A percentile compares a stretch with the other conserved stretches of the same genome.
phyloP scores from a whole-genome alignment of 2,797 vertebrate genomes.

The Coranthus polyacanthus region DNA sequence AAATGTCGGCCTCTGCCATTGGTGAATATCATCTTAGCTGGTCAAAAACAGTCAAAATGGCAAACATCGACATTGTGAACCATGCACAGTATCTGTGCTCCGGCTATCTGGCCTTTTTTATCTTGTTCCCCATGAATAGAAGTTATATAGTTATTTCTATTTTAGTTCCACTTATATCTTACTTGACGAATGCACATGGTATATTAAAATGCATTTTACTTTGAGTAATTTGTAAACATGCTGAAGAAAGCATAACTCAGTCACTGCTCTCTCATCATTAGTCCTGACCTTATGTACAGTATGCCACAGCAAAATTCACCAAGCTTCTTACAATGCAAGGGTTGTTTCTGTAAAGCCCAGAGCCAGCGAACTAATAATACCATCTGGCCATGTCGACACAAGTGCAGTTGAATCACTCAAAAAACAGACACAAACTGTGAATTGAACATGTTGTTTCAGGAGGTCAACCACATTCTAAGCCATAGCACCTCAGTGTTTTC shows the following conservation, averaged over 20 bases:
- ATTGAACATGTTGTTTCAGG: slow-evolving; percentile 55
- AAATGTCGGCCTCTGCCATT: no score
- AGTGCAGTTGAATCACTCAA: slow-evolving; percentile 45
- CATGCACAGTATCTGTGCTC: not conserved
- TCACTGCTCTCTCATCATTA: slow-evolving; percentile 7
- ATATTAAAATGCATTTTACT: slow-evolving; percentile 23
- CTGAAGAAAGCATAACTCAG: slow-evolving; percentile 1
- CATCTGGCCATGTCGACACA: slow-evolving; percentile 62
- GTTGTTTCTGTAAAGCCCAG: slow-evolving; percentile 23
- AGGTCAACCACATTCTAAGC: slow-evolving; percentile 41
- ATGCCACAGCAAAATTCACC: slow-evolving; percentile 24
- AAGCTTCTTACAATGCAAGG: slow-evolving; percentile 30
- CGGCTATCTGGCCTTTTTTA: slow-evolving; percentile 21
- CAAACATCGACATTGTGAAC: no score
- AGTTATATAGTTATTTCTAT: slow-evolving; percentile 16
- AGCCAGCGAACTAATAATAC: slow-evolving; percentile 59
- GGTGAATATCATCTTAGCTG: no score
- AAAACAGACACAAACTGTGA: slow-evolving; percentile 52
- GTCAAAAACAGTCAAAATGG: no score
- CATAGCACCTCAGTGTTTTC: slow-evolving; percentile 25
- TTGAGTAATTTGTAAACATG: slow-evolving; percentile 11
- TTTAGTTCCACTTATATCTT: slow-evolving; percentile 6
- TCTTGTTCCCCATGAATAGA: slow-evolving; percentile 11
- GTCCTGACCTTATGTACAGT: slow-evolving; percentile 8
- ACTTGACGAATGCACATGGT: slow-evolving; percentile 13